These are phyloP conservation scores for Muricea muricata DNA, from an alignment of 92 coral and sea anemone genomes.

Conservation along the genomic window DNA sequence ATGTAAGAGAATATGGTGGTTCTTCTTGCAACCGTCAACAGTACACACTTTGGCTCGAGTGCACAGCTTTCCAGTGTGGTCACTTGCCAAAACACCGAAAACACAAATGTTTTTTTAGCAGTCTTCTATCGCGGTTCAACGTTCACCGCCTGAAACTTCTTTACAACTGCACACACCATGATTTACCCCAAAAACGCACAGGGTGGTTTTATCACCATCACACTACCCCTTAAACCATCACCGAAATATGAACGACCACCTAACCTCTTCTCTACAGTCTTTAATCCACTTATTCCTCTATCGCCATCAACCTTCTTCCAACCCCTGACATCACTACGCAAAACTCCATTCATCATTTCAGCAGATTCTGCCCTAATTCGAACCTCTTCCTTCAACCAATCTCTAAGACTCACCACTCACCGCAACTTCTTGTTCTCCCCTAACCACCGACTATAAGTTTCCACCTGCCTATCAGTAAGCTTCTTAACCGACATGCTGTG, in stretches of 20 bases:
- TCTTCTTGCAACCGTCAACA: slow-evolving; percentile 37
- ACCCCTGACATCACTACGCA: not conserved
- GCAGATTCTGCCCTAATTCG: slow-evolving; percentile 56
- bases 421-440: slow-evolving; percentile 52
- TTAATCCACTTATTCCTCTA: not conserved
- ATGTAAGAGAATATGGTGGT: slow-evolving; percentile 52
- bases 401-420: slow-evolving; percentile 60
- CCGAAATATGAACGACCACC: slow-evolving; percentile 7
- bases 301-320: not conserved
- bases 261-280: not conserved
- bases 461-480: slow-evolving; percentile 57
- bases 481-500: slow-evolving; percentile 64
- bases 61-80: slow-evolving; percentile 46
- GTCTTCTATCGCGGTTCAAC: slow-evolving; percentile 41
- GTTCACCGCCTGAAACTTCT: slow-evolving; percentile 31
- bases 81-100: slow-evolving; percentile 50
- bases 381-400: slow-evolving; percentile 68
- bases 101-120: slow-evolving; percentile 50
- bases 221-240: not conserved
- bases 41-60: slow-evolving; percentile 22
- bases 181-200: slow-evolving; percentile 56
- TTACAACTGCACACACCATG: slow-evolving; percentile 52
- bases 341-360: slow-evolving; percentile 59
- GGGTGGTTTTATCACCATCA: slow-evolving; percentile 33
- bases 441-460: slow-evolving; percentile 67